These are phyloP conservation scores for Lamellibrachia luymesi DNA, from an alignment of 1,140 invertebrate species.

Conservation along the genomic window DNA sequence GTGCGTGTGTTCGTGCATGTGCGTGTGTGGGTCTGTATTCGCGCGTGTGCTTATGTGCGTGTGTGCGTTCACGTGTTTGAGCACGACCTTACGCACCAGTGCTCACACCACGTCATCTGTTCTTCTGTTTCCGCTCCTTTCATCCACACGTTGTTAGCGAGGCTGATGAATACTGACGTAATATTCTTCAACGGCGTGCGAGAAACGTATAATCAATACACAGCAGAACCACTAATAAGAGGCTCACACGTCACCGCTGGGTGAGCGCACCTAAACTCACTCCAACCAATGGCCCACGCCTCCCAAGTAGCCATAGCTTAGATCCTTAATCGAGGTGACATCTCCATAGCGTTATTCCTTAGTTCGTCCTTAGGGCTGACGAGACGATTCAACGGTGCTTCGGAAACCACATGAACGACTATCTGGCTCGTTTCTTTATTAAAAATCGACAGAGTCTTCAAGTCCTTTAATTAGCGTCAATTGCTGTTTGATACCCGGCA, in stretches of 20 bases:
- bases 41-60: not conserved
- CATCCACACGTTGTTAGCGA: not conserved
- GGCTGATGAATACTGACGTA: not conserved
- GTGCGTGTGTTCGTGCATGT: not conserved
- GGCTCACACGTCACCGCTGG: too few relatives aligned
- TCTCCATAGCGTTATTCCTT: too few relatives aligned
- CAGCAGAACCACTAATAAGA: too few relatives aligned
- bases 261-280: too few relatives aligned
- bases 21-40: not conserved
- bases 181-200: not conserved
- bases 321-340: too few relatives aligned
- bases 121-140: too few relatives aligned
- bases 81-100: not conserved
- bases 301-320: too few relatives aligned
- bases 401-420: not conserved
- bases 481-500: not conserved
- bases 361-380: not conserved
- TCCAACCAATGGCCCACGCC: too few relatives aligned
- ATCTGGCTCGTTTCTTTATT: not conserved
- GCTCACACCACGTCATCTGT: too few relatives aligned
- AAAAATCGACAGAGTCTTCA: not conserved
- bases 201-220: not conserved
- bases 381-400: not conserved
- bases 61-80: not conserved
- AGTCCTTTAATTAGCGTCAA: not conserved